A percentile compares a stretch with the other conserved stretches of the same genome.
Evolutionary conservation across 2,113 vertebrate genomes (phyloP).

Genomic region (Corythornis cristatus): DNA sequence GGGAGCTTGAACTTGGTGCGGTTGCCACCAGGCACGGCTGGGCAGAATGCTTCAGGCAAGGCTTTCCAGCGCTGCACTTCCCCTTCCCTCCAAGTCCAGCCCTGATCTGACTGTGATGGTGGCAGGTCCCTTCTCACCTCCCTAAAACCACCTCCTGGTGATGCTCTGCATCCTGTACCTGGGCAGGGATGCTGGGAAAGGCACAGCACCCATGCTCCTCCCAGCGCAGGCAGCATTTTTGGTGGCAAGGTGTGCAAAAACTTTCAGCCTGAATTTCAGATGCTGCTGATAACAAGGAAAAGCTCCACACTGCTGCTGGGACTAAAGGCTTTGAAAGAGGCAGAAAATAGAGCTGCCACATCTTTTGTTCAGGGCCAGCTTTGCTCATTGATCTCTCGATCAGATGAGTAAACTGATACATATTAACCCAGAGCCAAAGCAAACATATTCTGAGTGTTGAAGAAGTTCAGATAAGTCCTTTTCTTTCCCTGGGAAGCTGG

Average conservation of each 20-base stretch:
- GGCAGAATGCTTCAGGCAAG: not conserved
- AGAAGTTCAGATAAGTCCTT: not conserved
- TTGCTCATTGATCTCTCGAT: slow-evolving; percentile 30
- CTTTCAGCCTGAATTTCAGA: not conserved
- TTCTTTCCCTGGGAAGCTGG: not conserved
- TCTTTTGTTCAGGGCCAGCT: not conserved
- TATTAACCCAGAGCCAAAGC: slow-evolving; percentile 11
- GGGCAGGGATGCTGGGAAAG: not conserved
- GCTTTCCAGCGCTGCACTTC: accelerated
- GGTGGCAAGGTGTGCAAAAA: not conserved
- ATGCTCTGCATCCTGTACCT: accelerated
- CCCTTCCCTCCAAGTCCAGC: not conserved
- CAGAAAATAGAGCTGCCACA: not conserved
- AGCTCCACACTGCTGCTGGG: accelerated
- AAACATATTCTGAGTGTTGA: not conserved
- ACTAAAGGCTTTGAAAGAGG: not conserved
- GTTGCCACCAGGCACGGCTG: accelerated
- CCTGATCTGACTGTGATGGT: not conserved
- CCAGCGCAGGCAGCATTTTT: not conserved
- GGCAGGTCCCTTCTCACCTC: not conserved
- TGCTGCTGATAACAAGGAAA: not conserved
- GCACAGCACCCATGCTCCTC: not conserved
- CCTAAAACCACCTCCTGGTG: accelerated
- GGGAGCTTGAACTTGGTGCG: not conserved
- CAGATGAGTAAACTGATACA: not conserved